phyloP scores from a whole-genome alignment of 2,888 invertebrate genomes.

The Antheraea assamensis region DNA sequence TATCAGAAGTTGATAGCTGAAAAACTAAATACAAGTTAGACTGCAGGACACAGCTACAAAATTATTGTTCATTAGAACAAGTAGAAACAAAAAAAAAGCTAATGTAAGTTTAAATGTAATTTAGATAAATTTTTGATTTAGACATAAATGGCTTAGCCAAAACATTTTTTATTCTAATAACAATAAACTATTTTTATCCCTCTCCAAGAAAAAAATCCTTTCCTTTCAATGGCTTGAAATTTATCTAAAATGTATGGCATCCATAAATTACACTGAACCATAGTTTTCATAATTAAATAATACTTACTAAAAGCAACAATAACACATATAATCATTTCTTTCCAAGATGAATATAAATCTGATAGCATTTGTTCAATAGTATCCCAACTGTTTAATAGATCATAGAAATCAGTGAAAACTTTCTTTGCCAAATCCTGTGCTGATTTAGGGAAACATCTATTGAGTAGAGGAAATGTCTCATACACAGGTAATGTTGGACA shows the following conservation, averaged over 20 bases:
- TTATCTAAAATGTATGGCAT: not conserved
- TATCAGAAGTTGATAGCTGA: too few relatives aligned
- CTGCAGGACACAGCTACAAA: too few relatives aligned
- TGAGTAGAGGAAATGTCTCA: slow-evolving; percentile 89
- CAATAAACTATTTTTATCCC: too few relatives aligned
- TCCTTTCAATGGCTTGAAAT: not conserved
- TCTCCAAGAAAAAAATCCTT: not conserved
- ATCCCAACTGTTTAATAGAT: slow-evolving; percentile 93
- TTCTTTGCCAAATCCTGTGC: slow-evolving; percentile 84
- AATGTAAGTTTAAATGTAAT: too few relatives aligned
- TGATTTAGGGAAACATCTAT: slow-evolving; percentile 92
- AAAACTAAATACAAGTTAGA: too few relatives aligned
- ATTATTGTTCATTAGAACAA: too few relatives aligned
- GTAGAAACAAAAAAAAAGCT: too few relatives aligned
- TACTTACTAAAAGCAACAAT: slow-evolving; percentile 90
- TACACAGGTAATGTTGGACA: slow-evolving; percentile 91
- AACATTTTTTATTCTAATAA: too few relatives aligned
- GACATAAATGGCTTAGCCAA: too few relatives aligned
- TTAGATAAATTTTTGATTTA: too few relatives aligned
- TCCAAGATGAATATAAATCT: slow-evolving; percentile 95
- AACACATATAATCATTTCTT: slow-evolving; percentile 90
- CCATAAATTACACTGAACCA: not conserved
- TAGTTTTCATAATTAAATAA: not conserved
- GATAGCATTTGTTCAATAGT: slow-evolving; percentile 93
- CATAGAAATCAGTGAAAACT: slow-evolving; percentile 88